Evolutionary conservation across 2,113 vertebrate species (phyloP).

Genomic region (Cololabis saira): DNA sequence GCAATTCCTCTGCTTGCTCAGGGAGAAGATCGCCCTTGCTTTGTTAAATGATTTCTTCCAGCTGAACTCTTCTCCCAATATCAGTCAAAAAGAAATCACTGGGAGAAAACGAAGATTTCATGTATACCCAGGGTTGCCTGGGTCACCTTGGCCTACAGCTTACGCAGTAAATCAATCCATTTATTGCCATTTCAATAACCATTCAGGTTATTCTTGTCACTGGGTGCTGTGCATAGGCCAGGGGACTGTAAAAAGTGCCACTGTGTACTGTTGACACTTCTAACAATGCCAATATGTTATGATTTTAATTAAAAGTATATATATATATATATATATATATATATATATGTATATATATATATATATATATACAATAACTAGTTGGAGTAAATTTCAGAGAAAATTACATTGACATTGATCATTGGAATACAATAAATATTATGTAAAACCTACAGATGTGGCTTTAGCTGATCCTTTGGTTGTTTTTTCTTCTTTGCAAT

Average conservation of each 20-base stretch:
- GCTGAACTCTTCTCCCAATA: slow-evolving; percentile 71
- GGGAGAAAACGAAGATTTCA: slow-evolving; percentile 46
- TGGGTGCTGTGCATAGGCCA: slow-evolving; percentile 7
- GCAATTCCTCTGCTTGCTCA: slow-evolving; percentile 54
- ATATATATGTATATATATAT: too few relatives aligned
- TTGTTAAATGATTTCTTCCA: slow-evolving; percentile 81
- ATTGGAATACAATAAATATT: too few relatives aligned
- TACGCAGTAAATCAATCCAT: slow-evolving; percentile 59
- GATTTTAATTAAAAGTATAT: not conserved
- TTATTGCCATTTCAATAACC: slow-evolving; percentile 67
- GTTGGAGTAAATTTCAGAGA: not conserved
- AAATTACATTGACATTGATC: too few relatives aligned
- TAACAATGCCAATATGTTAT: slow-evolving; percentile 4
- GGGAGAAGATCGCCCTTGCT: slow-evolving; percentile 71
- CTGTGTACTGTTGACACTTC: slow-evolving; percentile 15
- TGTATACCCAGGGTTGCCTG: slow-evolving; percentile 50
- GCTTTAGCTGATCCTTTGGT: too few relatives aligned
- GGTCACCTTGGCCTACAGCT: slow-evolving; percentile 72
- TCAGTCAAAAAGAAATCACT: slow-evolving; percentile 52
- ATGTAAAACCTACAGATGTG: too few relatives aligned
- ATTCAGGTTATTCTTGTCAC: slow-evolving; percentile 53
- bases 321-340: too few relatives aligned
- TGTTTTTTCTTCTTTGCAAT: too few relatives aligned
- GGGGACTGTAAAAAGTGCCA: slow-evolving; percentile 10
- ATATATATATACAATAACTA: not conserved